phyloP scores from a whole-genome alignment of 1,140 invertebrate species.

The Diorhabda carinulata region DNA sequence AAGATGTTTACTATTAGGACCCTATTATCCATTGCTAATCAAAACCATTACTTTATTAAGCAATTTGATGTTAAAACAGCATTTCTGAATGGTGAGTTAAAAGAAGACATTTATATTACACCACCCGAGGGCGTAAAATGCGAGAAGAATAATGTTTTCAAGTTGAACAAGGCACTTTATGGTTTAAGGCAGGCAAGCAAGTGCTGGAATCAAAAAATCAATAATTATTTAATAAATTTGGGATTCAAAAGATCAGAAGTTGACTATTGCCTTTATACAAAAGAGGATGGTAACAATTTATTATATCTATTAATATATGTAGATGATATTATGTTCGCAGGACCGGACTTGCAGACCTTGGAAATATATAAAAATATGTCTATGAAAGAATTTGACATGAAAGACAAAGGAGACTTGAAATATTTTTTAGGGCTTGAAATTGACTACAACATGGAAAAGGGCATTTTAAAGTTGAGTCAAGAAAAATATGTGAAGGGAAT shows the following conservation, averaged over 20 bases:
- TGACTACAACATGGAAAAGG: no score
- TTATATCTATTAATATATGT: no score
- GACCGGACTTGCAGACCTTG: no score
- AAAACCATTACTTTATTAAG: constrained; percentile 39
- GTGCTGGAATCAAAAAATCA: background rate
- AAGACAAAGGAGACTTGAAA: no score
- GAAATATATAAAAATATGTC: no score
- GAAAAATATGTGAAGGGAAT: constrained; percentile 5
- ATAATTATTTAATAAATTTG: background rate
- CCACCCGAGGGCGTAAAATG: constrained; percentile 40
- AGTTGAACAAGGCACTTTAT: constrained; percentile 3
- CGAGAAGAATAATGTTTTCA: background rate
- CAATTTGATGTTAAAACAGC: constrained; percentile 48
- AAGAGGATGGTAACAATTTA: no score
- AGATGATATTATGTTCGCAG: no score
- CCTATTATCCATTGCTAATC: constrained; percentile 43
- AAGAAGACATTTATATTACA: constrained; percentile 49
- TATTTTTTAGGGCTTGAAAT: no score
- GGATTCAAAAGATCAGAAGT: background rate
- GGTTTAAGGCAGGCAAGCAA: background rate
- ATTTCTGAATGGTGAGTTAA: constrained; percentile 47
- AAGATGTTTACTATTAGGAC: constrained; percentile 42
- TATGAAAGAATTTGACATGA: no score
- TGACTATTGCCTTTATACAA: background rate
- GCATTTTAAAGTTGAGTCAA: constrained; percentile 2